Percentiles rank a stretch among this genome's conserved stretches.
These are phyloP conservation scores for Panulirus ornatus DNA, from an alignment of 1,140 invertebrate species.

Conservation along the genomic window DNA sequence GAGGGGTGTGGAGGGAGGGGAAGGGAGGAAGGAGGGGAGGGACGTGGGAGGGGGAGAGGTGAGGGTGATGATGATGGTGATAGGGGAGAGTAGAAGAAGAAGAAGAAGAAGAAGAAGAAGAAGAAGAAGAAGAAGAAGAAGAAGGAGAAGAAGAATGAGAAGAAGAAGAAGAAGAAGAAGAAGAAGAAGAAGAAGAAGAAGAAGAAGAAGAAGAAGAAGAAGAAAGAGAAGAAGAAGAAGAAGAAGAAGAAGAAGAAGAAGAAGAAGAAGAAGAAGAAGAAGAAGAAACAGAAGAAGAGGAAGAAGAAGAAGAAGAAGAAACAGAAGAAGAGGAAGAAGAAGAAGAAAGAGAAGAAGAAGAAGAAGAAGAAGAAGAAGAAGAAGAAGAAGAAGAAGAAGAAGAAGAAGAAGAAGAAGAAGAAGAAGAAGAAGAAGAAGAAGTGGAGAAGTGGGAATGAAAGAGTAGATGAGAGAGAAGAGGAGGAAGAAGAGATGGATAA, in stretches of 20 bases:
- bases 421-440: neutral
- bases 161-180: neutral
- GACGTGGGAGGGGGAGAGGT: neutral
- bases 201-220: neutral
- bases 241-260: neutral
- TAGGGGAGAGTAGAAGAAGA: neutral
- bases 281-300: too few relatives aligned
- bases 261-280: neutral
- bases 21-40: neutral
- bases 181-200: neutral
- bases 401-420: neutral
- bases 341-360: neutral
- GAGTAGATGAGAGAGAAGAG: neutral
- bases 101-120: too few relatives aligned
- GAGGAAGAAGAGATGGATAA: neutral
- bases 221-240: neutral
- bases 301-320: too few relatives aligned
- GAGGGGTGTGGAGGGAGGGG: neutral
- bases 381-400: neutral
- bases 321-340: neutral
- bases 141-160: neutral
- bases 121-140: neutral
- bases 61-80: neutral
- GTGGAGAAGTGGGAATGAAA: neutral
- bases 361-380: neutral